These are phyloP conservation scores for Phanerotoma sp. DNA, from an alignment of 2,888 invertebrate genomes.

Conservation along the genomic window DNA sequence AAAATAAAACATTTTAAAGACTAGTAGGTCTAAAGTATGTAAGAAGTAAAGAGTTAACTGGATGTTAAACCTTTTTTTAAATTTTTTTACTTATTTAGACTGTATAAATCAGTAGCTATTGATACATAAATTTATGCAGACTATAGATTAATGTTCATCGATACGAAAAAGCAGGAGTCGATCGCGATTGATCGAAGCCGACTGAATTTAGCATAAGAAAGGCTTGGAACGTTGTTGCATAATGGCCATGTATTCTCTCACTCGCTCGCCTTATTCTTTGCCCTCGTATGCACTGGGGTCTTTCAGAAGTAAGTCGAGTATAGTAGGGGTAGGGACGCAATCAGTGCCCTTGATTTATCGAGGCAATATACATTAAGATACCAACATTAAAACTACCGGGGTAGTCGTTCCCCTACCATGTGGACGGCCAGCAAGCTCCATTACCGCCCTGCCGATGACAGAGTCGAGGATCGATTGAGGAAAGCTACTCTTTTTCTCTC, in stretches of 20 bases:
- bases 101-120: conserved; percentile 10
- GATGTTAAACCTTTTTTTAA: not conserved
- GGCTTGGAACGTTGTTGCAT: conserved; percentile 43
- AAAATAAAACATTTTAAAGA: conserved; percentile 7
- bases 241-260: conserved; percentile 36
- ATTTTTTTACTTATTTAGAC: conserved; percentile 12
- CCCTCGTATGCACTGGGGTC: conserved; percentile 22
- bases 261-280: conserved; percentile 16
- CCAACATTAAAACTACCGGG: conserved; percentile 56
- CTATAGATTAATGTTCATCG: conserved; percentile 17
- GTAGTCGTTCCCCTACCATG: conserved; percentile 43
- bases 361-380: conserved; percentile 58
- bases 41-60: no score
- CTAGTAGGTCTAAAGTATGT: no score
- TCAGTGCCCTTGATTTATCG: conserved; percentile 58
- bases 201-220: conserved; percentile 51
- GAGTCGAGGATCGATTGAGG: conserved; percentile 36
- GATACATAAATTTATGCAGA: conserved; percentile 15
- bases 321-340: no score
- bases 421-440: conserved; percentile 36
- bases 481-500: conserved; percentile 20
- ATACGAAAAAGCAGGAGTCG: conserved; percentile 14
- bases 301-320: conserved; percentile 35
- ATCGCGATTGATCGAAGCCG: conserved; percentile 36
- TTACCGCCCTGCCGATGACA: conserved; percentile 42